Percentiles rank a stretch among this genome's conserved stretches.
These are phyloP conservation scores for Cepphus grylle DNA, from an alignment of 2,113 vertebrate genomes.

Conservation along the genomic window DNA sequence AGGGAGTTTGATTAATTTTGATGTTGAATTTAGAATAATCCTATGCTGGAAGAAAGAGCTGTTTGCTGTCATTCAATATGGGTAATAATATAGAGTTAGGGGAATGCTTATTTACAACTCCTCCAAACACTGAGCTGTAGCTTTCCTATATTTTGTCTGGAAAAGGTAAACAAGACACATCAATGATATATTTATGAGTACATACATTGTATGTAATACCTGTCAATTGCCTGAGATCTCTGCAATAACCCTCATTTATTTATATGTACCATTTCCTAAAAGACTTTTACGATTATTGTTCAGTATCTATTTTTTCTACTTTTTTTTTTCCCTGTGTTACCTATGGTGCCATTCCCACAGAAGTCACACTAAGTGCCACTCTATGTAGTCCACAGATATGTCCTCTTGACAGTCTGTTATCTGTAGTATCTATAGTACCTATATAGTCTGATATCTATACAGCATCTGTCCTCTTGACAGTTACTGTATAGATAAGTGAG, in stretches of 20 bases:
- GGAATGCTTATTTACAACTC: constrained; percentile 3
- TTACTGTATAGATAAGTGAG: background rate
- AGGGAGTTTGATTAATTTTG: constrained; percentile 76
- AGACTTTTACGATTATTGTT: background rate
- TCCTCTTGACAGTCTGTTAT: background rate
- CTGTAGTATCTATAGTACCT: too few species aligned
- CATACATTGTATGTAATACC: background rate
- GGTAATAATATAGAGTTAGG: background rate
- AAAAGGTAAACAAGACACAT: background rate
- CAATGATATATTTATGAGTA: background rate
- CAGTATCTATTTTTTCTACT: background rate
- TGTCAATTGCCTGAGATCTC: background rate
- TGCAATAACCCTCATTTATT: background rate
- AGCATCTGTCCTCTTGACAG: too few species aligned
- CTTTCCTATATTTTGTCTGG: background rate
- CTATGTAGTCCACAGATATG: background rate
- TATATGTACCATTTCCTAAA: background rate
- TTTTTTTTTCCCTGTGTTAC: background rate
- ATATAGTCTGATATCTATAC: too few species aligned
- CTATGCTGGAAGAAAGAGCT: constrained; percentile 7
- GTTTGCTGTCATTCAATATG: constrained; percentile 52
- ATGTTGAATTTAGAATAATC: constrained; percentile 65
- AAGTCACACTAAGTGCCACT: background rate
- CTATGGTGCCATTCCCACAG: background rate
- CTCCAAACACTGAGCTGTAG: background rate